Conservation (phyloP, 2,888 invertebrate genomes). For the Yponomeuta evonymella region DNA sequence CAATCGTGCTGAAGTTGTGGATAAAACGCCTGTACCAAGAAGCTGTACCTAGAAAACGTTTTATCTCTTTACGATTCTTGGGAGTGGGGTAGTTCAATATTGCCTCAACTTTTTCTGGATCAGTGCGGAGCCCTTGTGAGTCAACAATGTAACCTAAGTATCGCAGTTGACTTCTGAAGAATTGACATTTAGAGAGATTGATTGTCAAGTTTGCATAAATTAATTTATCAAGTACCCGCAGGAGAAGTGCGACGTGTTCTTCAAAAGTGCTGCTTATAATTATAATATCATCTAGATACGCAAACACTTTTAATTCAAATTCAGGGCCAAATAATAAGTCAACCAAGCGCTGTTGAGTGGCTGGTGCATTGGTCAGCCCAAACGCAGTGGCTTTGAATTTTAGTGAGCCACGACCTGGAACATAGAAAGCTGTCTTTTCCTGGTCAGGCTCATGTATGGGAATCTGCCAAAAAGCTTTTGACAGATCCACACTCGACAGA, state of each 20-base stretch:
- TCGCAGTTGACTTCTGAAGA: conserved; percentile 13
- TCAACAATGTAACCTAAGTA: conserved; percentile 29
- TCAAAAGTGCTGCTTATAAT: too few species aligned
- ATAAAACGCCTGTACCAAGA: conserved; percentile 29
- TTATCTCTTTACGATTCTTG: too few species aligned
- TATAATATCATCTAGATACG: conserved; percentile 9
- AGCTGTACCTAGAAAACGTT: conserved; percentile 22
- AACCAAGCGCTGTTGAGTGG: conserved; percentile 14
- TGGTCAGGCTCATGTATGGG: conserved; percentile 5
- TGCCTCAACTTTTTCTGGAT: too few species aligned
- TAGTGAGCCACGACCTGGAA: conserved; percentile 1
- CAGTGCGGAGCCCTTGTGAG: conserved; percentile 18
- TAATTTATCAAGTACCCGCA: conserved; percentile 24
- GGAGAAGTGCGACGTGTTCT: conserved; percentile 25
- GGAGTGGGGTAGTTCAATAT: too few species aligned
- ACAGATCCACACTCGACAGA: conserved; percentile 26
- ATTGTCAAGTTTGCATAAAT: conserved; percentile 24
- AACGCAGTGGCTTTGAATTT: conserved; percentile 12
- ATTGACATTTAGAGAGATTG: conserved; percentile 22
- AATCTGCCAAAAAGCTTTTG: conserved; percentile 21
- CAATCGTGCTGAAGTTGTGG: conserved; percentile 26
- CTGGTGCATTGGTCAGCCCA: conserved; percentile 17
- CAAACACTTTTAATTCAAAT: conserved; percentile 13
- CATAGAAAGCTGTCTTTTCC: conserved; percentile 16
- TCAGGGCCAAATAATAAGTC: conserved; percentile 14